Evolutionary conservation across 2,797 vertebrate genomes (phyloP).

Genomic region (Alcedo quadribrachys): DNA sequence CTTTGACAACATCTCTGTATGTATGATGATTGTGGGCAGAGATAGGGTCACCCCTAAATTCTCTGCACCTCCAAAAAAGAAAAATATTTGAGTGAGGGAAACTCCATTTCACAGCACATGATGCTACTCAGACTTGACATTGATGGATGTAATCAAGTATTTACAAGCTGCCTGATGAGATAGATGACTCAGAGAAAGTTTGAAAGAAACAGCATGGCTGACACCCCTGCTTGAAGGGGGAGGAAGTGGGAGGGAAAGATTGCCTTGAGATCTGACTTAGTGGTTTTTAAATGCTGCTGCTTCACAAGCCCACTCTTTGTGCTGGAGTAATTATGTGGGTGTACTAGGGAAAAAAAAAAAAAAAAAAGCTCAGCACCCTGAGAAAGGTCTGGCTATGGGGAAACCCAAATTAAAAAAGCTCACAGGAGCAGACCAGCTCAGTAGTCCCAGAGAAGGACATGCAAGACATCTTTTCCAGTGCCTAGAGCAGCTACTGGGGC

Average conservation of each 20-base stretch:
- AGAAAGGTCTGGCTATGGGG: constrained; percentile 60
- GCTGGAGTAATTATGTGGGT: constrained; percentile 78
- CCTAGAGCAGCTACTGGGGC: neutral
- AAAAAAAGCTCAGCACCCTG: constrained; percentile 54
- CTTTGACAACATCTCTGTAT: neutral
- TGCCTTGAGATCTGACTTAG: constrained; percentile 76
- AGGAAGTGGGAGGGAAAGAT: constrained; percentile 74
- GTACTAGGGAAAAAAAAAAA: constrained; percentile 64
- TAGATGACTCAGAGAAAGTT: constrained; percentile 73
- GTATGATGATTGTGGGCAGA: neutral
- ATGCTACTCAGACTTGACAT: constrained; percentile 48
- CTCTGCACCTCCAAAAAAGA: neutral
- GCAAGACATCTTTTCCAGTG: neutral
- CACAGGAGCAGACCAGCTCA: neutral
- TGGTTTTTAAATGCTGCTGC: constrained; percentile 75
- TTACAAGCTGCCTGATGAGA: constrained; percentile 72
- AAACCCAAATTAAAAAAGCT: constrained; percentile 66
- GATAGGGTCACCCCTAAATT: neutral
- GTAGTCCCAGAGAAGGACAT: neutral
- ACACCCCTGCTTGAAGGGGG: constrained; percentile 70
- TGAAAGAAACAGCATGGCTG: constrained; percentile 70
- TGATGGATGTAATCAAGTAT: constrained; percentile 68
- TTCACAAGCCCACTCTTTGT: constrained; percentile 76
- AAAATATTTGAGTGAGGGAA: neutral
- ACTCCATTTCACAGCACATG: constrained; percentile 6